Percentiles rank a stretch among this genome's conserved stretches.
Conservation (phyloP, 2,797 vertebrate genomes). For the Pteropus rufus region DNA sequence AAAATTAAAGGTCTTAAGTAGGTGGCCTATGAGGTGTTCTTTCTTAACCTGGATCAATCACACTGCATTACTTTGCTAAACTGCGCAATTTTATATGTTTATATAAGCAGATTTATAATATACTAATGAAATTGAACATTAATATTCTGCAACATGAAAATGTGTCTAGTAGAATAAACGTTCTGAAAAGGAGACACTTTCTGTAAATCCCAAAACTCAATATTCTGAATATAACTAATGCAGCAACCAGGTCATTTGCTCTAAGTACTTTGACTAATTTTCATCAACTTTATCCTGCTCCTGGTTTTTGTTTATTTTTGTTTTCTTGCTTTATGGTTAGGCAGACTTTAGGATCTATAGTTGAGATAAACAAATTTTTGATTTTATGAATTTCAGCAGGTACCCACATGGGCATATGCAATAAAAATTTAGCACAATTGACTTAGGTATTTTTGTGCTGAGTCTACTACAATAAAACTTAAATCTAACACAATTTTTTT, state of each 20-base stretch:
- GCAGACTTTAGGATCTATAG: neutral
- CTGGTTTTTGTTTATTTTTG: neutral
- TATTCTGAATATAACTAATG: neutral
- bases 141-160: neutral
- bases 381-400: neutral
- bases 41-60: slow-evolving; percentile 49
- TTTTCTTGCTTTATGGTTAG: neutral
- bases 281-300: neutral
- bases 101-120: slow-evolving; percentile 1
- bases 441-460: neutral
- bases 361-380: neutral
- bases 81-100: slow-evolving; percentile 31
- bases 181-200: neutral
- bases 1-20: slow-evolving; percentile 43
- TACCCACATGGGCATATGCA: neutral
- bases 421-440: neutral
- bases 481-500: neutral
- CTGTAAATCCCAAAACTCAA: neutral
- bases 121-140: slow-evolving; percentile 55
- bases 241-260: neutral
- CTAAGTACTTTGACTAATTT: neutral
- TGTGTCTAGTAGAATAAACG: neutral
- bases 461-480: neutral
- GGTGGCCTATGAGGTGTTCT: neutral
- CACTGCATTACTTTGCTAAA: slow-evolving; percentile 36